Base-by-base conservation (phyloP, 2,113 vertebrate genomes). In the Hirundichthys speculiger region DNA sequence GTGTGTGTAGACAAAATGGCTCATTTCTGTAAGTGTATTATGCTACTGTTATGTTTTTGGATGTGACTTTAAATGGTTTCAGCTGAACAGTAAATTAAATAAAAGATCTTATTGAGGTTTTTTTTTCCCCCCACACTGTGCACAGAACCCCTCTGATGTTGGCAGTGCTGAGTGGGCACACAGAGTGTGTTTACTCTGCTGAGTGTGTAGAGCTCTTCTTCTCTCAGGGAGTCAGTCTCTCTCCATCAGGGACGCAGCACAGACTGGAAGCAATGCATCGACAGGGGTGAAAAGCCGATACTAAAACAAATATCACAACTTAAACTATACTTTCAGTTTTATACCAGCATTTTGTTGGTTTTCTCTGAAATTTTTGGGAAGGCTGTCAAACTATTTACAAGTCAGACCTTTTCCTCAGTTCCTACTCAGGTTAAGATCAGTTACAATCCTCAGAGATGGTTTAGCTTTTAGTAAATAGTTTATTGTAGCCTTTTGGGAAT, bases 91-190 rank as follows among this genome's bases (percentile, higher is more conserved):
- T 55, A n/a, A 45, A 47, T 42, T 3, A 52, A 52, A 51, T 24
- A 21, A 24, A 34, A 13, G 22, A 9, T 48, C 13, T 62, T 45
- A 8, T 20, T 48, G 16, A 54, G 54, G 47, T 40, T 11, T 69
- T 55, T 61, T n/a, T 19, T n/a, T n/a, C n/a, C n/a, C n/a, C n/a
- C n/a, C n/a, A 19, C 25, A 5, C 54, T 52, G 54, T 70, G 16
- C 45, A 0, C 78, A 99, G 98, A 88, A 99, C 95, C 59, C 94
- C 98, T 61, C 86, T 99, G 85, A 99, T 99, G 97, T 52, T 99
- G 60, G 96, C 98, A n/a, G 96, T 98, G 77, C 94, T 98, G 72
- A 98, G 96, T 0, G 96, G 96, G 76, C 96, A 99, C 91, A 96
- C 94, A 0, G 96, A 99, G 80, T 98, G 97, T 49, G 97, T 96